Base-by-base conservation (phyloP, 2,888 invertebrate genomes). In the Tipula vernalis region DNA sequence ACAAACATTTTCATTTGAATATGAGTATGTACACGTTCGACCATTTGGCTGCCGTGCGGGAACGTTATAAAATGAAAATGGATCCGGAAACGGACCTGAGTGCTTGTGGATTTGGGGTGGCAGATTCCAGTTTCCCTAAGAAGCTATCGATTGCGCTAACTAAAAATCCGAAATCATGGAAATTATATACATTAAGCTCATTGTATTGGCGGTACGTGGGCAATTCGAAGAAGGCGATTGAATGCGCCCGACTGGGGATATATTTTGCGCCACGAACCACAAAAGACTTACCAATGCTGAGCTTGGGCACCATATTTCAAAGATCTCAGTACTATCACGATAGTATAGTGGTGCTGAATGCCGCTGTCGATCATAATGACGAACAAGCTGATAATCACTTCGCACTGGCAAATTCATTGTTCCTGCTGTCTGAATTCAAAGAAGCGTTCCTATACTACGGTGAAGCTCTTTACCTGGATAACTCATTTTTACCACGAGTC, bases 161-260 rank as follows among this genome's bases (percentile, higher is more conserved):
- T 83, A 89, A 89, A 15, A 89, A 89, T 83, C 90, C 90, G 2
- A 88, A 88, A 1, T 91, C 91, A 0, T 91, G 91, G 91, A 90
- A 90, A 86, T 90, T 90, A 86, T 90, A 91, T 87, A 90, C 91
- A 5, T 86, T 91, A 0, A 89, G 90, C 87, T 91, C 91, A 0
- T 91, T 90, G 86, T 91, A 90, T 87, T 91, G 91, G 91, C 90
- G 91, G 0, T 89, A 91, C 89, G 89, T 89, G 2, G 91, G 91
- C 10, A 89, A 90, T 87, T 91, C 90, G 0, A 87, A 89, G 86
- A 89, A 91, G 86, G 91, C 91, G 1, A 86, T 91, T 6, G 90
- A 91, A 86, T 91, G 91, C 87, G 91, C 91, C 0, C 89, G 91
- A 1, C 87, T 90, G 18, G 91, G 90, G 3, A 88, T 90, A 0